Percentiles rank a stretch among this genome's conserved stretches.
Conservation (phyloP, 1,140 invertebrate species). For the Brachionus manjavacas region DNA sequence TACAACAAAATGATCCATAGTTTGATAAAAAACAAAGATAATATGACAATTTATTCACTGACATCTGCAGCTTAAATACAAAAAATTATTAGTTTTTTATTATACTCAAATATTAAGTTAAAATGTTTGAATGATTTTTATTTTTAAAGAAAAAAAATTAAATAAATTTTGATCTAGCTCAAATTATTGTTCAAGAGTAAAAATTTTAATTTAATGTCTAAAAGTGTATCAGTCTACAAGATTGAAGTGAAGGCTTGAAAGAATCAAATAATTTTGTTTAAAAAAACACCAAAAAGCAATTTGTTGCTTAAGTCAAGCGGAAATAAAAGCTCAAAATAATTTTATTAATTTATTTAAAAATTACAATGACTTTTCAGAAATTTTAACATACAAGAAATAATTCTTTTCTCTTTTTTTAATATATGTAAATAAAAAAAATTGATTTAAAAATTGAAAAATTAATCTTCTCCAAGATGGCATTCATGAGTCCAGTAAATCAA, state of each 20-base stretch:
- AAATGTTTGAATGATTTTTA: not conserved
- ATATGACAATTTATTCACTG: slow-evolving; percentile 63
- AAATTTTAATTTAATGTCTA: too few species aligned
- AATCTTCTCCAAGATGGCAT: not conserved
- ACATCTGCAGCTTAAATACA: slow-evolving; percentile 64
- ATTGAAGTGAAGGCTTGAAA: too few species aligned
- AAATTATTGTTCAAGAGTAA: too few species aligned
- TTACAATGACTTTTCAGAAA: not conserved
- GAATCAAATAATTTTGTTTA: not conserved
- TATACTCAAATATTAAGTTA: not conserved
- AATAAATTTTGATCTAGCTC: too few species aligned
- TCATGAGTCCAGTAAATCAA: not conserved
- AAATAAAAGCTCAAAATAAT: slow-evolving; percentile 18
- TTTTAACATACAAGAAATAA: slow-evolving; percentile 3
- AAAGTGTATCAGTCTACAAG: too few species aligned
- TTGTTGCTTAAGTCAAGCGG: not conserved
- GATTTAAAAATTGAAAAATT: not conserved
- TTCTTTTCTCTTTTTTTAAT: not conserved
- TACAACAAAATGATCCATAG: not conserved
- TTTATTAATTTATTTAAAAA: not conserved
- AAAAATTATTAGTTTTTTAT: slow-evolving; percentile 36
- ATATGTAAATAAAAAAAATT: not conserved
- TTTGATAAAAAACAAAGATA: not conserved
- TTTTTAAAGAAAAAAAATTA: too few species aligned
- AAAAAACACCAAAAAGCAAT: not conserved